Conservation (phyloP, 2,797 vertebrate species). For the Phrynocephalus guinanensis region DNA sequence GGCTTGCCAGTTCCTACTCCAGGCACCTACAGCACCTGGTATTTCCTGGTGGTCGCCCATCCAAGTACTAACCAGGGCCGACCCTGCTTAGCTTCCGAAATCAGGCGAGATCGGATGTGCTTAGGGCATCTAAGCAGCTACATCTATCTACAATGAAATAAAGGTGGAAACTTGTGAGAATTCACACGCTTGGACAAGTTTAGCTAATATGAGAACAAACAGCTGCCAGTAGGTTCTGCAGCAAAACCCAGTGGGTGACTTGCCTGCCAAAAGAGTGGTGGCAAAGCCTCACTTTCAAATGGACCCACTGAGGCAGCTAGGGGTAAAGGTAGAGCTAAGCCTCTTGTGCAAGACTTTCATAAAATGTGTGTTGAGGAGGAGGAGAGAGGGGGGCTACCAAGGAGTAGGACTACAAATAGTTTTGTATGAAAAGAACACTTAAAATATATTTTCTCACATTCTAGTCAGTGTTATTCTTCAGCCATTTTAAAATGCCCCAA, state of each 20-base stretch:
- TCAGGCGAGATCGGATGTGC: too few relatives aligned
- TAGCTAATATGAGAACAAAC: too few relatives aligned
- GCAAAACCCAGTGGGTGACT: background rate
- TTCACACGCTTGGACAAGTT: too few relatives aligned
- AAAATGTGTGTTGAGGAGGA: background rate
- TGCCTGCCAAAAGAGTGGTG: background rate
- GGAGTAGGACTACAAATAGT: background rate
- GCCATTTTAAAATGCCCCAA: background rate
- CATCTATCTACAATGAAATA: too few relatives aligned
- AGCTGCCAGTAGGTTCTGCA: background rate
- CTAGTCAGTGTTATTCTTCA: background rate
- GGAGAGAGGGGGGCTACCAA: background rate
- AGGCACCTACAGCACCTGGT: too few relatives aligned
- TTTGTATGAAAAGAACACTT: background rate
- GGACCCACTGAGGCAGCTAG: background rate
- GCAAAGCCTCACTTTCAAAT: background rate
- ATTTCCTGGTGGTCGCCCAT: too few relatives aligned
- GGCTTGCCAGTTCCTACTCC: too few relatives aligned
- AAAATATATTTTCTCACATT: background rate
- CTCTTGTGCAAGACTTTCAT: too few relatives aligned
- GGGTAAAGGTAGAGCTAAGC: background rate
- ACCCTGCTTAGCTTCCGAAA: too few relatives aligned
- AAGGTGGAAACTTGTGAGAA: background rate
- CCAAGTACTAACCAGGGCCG: too few relatives aligned
- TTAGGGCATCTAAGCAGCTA: too few relatives aligned